Evolutionary conservation across 2,888 invertebrate genomes (phyloP).

Genomic region (Chaetoderma sp.): DNA sequence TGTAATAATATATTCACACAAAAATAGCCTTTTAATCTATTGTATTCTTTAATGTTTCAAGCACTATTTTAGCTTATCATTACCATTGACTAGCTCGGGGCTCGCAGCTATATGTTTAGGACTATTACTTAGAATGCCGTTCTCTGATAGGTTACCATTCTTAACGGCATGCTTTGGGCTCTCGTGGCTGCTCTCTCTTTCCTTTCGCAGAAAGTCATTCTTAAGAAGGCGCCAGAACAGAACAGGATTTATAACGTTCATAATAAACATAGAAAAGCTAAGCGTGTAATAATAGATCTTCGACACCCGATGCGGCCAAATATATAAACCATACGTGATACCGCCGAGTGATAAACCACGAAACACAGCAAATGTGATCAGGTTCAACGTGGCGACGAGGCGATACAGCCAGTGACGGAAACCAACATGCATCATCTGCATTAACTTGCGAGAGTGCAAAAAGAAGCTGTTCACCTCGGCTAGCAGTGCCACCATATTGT

Average conservation of each 20-base stretch:
- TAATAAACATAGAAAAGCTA: constrained; percentile 49
- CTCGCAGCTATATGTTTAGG: no score
- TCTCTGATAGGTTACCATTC: no score
- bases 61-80: no score
- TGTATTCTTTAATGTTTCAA: no score
- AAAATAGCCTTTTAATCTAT: no score
- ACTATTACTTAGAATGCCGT: no score
- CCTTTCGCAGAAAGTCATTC: constrained; percentile 60
- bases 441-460: constrained; percentile 66
- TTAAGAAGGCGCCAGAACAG: constrained; percentile 64
- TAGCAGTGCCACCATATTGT: constrained; percentile 62
- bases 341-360: constrained; percentile 46
- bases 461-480: constrained; percentile 68
- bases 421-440: constrained; percentile 59
- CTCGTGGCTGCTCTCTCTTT: no score
- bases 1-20: no score
- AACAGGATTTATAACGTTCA: constrained; percentile 60
- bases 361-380: constrained; percentile 60
- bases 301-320: constrained; percentile 47
- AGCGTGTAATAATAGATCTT: constrained; percentile 47
- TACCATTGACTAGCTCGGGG: no score
- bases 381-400: constrained; percentile 51
- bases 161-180: no score
- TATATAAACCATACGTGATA: constrained; percentile 54
- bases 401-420: constrained; percentile 55